Base-by-base conservation (phyloP, 2,888 invertebrate species). In the Noctuana brunneofusca region DNA sequence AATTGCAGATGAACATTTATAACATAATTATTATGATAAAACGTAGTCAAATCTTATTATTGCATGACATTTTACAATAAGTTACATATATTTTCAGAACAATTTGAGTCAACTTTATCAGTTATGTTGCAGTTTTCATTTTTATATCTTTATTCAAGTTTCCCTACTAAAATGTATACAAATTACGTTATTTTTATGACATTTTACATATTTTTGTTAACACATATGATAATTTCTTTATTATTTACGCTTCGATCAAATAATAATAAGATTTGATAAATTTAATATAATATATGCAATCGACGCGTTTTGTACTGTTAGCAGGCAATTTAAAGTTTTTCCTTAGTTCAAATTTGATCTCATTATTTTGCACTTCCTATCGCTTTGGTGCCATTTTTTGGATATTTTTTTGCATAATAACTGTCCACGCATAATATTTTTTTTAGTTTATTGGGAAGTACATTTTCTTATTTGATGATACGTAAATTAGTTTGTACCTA, bases 271-370 rank as follows among this genome's bases (percentile, higher is more conserved):
- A 69, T 68, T 73, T 74, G 73, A 71, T 69, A 66, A 67, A 65
- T 66, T 65, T 70, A 66, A 70, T 63, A 68, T 68, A 68, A 70
- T n/a, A n/a, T n/a, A n/a, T 71, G 75, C 79, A 85, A 81, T 86
- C 83, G 82, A 86, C 72, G 73, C 69, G 68, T 75, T 75, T 77
- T 75, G 74, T 78, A 74, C 69, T 75, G 72, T 75, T 76, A 83
- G 89, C 89, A 89, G 90, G 90, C 90, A 90, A 89, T 89, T 87
- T 75, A 67, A 50, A 66, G 73, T 72, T 69, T 38, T 79, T 75
- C 72, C 71, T 67, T 79, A 75, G 76, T 72, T 76, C 78, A 75
- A 80, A 80, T 82, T 83, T 88, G 89, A 90, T 89, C 89, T 89
- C 89, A 89, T 86, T 78, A 71, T 49, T 79, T 83, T 83, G 84